Percentiles rank a stretch among this genome's conserved stretches.
These are phyloP conservation scores for Parotocinclus haroldoi DNA, from an alignment of 2,797 vertebrate genomes.

Conservation along the genomic window DNA sequence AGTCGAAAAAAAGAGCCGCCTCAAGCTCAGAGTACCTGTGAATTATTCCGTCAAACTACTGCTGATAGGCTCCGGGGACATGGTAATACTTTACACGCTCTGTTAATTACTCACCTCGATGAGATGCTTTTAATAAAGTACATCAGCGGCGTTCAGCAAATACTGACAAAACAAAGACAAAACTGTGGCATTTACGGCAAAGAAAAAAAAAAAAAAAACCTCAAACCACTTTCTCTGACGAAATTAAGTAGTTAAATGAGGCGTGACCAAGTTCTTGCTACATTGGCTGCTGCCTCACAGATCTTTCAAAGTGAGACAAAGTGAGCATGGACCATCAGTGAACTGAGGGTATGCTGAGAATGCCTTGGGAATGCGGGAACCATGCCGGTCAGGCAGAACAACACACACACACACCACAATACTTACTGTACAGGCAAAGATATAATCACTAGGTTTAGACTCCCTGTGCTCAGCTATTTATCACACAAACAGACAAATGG, in stretches of 20 bases:
- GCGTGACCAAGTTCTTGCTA: neutral
- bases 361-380: no score
- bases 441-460: no score
- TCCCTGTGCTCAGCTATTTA: no score
- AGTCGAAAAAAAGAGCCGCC: neutral
- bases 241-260: conserved; percentile 11
- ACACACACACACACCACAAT: conserved; percentile 30
- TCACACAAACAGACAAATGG: no score
- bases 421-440: no score
- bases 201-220: no score
- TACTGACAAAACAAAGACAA: no score
- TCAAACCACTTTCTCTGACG: neutral
- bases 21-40: neutral
- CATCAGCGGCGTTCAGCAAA: neutral
- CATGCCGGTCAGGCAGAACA: neutral
- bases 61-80: no score
- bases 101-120: conserved; percentile 6
- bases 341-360: neutral
- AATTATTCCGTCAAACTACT: neutral
- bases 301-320: neutral
- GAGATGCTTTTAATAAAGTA: neutral
- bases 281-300: neutral
- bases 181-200: no score
- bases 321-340: neutral
- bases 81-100: conserved; percentile 1